These are phyloP conservation scores for Medauroidea extradentata DNA, from an alignment of 1,140 invertebrate species.

Conservation along the genomic window DNA sequence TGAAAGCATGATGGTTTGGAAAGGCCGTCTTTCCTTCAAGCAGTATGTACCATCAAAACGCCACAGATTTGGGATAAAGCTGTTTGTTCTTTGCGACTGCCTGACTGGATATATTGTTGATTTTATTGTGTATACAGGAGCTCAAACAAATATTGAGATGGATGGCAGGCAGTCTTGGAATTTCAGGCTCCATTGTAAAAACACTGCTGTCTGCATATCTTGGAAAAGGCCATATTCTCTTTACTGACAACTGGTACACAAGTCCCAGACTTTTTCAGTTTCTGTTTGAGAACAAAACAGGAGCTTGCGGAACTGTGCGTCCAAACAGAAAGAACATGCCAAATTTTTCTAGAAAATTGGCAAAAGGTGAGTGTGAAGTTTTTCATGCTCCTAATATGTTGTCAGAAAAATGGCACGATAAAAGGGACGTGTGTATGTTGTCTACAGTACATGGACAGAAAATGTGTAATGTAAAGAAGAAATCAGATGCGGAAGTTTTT, in stretches of 20 bases:
- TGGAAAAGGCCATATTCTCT: constrained; percentile 4
- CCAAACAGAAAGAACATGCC: constrained; percentile 30
- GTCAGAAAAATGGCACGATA: constrained; percentile 32
- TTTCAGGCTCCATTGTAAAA: not conserved
- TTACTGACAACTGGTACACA: constrained; percentile 31
- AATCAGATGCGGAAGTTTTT: no score
- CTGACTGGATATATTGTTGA: constrained; percentile 28
- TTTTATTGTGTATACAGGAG: constrained; percentile 28
- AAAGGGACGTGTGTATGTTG: constrained; percentile 32
- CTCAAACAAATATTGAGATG: constrained; percentile 1
- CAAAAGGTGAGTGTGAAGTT: constrained; percentile 25
- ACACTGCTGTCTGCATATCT: not conserved
- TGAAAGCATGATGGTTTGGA: constrained; percentile 32
- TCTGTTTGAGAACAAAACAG: constrained; percentile 25
- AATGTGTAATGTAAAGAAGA: constrained; percentile 3
- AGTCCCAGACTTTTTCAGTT: constrained; percentile 23
- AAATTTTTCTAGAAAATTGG: constrained; percentile 21
- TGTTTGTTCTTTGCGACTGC: constrained; percentile 29
- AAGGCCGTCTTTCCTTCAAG: constrained; percentile 32
- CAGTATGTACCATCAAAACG: constrained; percentile 36
- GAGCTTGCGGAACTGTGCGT: constrained; percentile 30
- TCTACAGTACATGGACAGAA: constrained; percentile 24
- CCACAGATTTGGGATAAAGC: constrained; percentile 34
- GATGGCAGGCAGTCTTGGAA: not conserved
- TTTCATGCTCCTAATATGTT: constrained; percentile 24